Conservation (phyloP, 2,113 vertebrate genomes). For the Condylura cristata region DNA sequence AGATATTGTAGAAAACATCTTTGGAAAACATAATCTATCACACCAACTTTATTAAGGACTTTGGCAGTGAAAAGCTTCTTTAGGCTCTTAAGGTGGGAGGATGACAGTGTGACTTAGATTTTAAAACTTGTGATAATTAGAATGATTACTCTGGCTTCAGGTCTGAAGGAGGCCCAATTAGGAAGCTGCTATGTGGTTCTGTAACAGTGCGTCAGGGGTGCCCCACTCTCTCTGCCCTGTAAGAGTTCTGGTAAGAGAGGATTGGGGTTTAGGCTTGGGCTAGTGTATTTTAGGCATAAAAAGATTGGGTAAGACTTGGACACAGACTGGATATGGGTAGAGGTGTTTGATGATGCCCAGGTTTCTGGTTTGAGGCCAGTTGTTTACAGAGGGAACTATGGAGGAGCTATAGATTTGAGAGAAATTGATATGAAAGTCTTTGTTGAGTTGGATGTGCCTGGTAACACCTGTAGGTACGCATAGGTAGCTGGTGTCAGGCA, state of each 20-base stretch:
- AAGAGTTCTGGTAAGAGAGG: background rate
- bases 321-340: background rate
- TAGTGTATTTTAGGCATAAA: background rate
- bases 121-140: slow-evolving; percentile 26
- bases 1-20: background rate
- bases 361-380: background rate
- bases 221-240: too few species aligned
- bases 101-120: slow-evolving; percentile 27
- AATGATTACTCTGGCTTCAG: background rate
- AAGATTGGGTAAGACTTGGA: background rate
- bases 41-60: background rate
- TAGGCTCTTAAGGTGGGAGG: background rate
- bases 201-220: too few species aligned
- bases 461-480: background rate
- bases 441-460: background rate
- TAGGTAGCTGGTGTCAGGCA: background rate
- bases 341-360: background rate
- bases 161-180: background rate
- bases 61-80: background rate
- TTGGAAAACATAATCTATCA: background rate
- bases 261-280: background rate
- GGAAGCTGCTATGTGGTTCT: slow-evolving; percentile 17
- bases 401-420: background rate
- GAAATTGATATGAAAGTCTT: slow-evolving; percentile 36
- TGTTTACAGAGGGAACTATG: background rate